These are phyloP conservation scores for Cherax destructor DNA, from an alignment of 1,140 invertebrate species.

Conservation along the genomic window DNA sequence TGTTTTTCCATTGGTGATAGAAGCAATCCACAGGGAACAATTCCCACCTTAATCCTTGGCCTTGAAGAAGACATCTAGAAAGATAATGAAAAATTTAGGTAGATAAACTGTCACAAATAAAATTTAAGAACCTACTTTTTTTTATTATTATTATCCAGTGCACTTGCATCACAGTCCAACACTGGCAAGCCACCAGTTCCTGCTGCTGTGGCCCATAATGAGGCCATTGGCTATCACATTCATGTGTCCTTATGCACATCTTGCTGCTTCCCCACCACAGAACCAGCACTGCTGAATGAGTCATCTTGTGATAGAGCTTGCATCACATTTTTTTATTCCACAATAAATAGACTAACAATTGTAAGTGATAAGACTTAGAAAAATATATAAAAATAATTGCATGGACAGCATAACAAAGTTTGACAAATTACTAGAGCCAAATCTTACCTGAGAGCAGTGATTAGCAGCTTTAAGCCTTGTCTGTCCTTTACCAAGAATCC, in stretches of 20 bases:
- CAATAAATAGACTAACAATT: not conserved
- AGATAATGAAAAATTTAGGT: not conserved
- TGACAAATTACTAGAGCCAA: not conserved
- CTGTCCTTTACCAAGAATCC: slow-evolving; percentile 93
- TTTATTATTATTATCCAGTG: too few relatives aligned
- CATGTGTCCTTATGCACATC: too few relatives aligned
- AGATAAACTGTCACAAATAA: not conserved
- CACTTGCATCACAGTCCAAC: too few relatives aligned
- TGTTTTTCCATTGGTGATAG: slow-evolving; percentile 93
- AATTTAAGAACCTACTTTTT: not conserved
- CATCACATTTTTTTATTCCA: too few relatives aligned
- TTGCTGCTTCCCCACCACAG: too few relatives aligned
- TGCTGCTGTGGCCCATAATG: too few relatives aligned
- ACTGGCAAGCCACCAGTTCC: not conserved
- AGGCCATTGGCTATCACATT: too few relatives aligned
- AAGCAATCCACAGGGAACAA: slow-evolving; percentile 92
- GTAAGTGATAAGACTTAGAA: not conserved
- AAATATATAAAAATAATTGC: not conserved
- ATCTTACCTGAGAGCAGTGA: slow-evolving; percentile 88
- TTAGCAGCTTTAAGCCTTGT: slow-evolving; percentile 86
- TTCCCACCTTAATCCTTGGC: slow-evolving; percentile 77
- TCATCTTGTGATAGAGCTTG: too few relatives aligned
- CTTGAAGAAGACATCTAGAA: slow-evolving; percentile 61
- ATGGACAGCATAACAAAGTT: too few relatives aligned
- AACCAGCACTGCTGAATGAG: too few relatives aligned